phyloP scores from a whole-genome alignment of 2,113 vertebrate species.

The Brachypteracias leptosomus region DNA sequence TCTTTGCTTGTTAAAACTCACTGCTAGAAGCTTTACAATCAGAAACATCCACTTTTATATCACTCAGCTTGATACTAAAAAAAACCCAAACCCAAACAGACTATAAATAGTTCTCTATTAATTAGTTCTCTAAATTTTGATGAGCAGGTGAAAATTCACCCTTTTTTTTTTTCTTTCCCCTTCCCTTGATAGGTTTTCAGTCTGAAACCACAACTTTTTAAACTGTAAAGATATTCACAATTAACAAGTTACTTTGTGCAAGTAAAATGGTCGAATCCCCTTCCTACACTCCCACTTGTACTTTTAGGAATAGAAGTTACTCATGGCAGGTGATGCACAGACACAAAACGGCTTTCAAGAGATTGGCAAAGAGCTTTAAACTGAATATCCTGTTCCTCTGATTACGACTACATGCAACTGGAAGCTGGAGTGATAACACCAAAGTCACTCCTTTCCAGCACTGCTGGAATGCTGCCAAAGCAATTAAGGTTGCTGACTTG shows the following conservation, averaged over 20 bases:
- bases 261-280: not conserved
- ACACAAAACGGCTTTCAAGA: conserved; percentile 24
- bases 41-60: not conserved
- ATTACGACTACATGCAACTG: conserved; percentile 34
- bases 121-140: not conserved
- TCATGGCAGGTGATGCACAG: conserved; percentile 11
- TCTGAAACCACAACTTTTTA: not conserved
- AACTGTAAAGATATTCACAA: not conserved
- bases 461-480: conserved; percentile 66
- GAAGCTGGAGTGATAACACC: conserved; percentile 50
- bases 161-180: not conserved
- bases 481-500: conserved; percentile 67
- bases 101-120: not conserved
- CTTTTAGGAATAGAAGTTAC: not conserved
- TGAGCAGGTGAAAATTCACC: not conserved
- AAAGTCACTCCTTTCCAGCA: conserved; percentile 62
- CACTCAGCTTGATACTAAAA: not conserved
- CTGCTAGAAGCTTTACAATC: not conserved
- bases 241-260: not conserved
- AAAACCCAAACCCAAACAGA: not conserved
- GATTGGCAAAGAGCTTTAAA: conserved; percentile 53
- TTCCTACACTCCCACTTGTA: not conserved
- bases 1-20: not conserved
- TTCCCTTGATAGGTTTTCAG: not conserved
- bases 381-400: conserved; percentile 54